Conservation (phyloP, 1,140 invertebrate species). For the Spodoptera litura region DNA sequence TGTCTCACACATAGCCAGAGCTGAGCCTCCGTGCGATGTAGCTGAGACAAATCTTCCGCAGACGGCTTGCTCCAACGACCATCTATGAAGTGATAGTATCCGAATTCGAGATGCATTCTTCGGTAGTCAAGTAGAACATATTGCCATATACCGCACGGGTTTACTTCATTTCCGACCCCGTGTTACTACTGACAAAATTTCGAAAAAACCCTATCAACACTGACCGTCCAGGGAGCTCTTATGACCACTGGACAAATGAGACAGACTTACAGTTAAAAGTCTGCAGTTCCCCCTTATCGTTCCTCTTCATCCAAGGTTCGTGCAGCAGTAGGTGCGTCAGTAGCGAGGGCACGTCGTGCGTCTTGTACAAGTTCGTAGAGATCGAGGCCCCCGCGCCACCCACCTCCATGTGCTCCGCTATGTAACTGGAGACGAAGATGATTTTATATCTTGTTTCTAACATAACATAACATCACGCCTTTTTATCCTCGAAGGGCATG, state of each 20-base stretch:
- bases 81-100: conserved; percentile 57
- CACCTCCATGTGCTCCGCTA: conserved; percentile 86
- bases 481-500: too few relatives aligned
- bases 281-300: conserved; percentile 85
- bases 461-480: too few relatives aligned
- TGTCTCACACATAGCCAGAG: conserved; percentile 91
- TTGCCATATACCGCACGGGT: too few relatives aligned
- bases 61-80: conserved; percentile 88
- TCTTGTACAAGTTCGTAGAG: conserved; percentile 88
- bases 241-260: not conserved
- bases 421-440: conserved; percentile 70
- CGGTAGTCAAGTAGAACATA: not conserved
- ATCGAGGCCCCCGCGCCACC: conserved; percentile 87
- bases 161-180: too few relatives aligned
- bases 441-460: too few relatives aligned
- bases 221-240: too few relatives aligned
- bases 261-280: conserved; percentile 81
- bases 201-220: too few relatives aligned
- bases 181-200: too few relatives aligned
- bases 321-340: conserved; percentile 89
- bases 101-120: not conserved
- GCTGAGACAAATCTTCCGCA: conserved; percentile 83
- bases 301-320: conserved; percentile 90
- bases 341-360: conserved; percentile 91
- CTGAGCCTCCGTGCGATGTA: conserved; percentile 90